phyloP scores from a whole-genome alignment of 2,113 vertebrate genomes.

The Paracyprichromis sp. region DNA sequence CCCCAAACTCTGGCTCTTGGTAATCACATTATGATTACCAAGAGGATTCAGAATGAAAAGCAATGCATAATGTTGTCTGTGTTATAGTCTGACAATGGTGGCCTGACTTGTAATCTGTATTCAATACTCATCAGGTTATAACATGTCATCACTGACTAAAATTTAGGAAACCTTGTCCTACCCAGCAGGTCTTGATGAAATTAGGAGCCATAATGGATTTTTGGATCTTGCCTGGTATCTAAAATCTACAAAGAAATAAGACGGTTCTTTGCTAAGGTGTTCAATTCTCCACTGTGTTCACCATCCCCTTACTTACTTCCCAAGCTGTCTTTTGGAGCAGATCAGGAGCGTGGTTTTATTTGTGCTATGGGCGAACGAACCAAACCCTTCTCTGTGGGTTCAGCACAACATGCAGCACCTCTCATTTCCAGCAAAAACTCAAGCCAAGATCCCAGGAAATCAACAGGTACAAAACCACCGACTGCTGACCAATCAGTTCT shows the following conservation, averaged over 20 bases:
- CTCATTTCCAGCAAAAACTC: background rate
- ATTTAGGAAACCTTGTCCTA: background rate
- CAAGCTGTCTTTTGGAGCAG: background rate
- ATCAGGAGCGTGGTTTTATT: background rate
- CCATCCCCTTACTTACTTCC: background rate
- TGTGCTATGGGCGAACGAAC: background rate
- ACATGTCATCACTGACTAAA: background rate
- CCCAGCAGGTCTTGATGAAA: background rate
- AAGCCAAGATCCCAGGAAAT: background rate
- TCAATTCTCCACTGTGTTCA: background rate
- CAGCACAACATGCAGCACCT: background rate
- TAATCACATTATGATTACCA: background rate
- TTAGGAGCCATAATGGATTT: background rate
- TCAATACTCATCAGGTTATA: background rate
- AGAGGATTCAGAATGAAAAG: background rate
- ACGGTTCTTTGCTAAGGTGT: background rate
- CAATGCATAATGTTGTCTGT: background rate
- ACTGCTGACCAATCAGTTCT: background rate
- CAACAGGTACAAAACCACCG: background rate
- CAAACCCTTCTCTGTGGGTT: background rate
- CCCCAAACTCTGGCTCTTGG: background rate
- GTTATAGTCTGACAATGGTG: background rate
- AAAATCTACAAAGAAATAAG: background rate
- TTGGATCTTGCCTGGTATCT: background rate
- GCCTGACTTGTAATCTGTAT: background rate